Evolutionary conservation across 2,888 invertebrate genomes (phyloP).

Genomic region (Sinohyriopsis cumingii): DNA sequence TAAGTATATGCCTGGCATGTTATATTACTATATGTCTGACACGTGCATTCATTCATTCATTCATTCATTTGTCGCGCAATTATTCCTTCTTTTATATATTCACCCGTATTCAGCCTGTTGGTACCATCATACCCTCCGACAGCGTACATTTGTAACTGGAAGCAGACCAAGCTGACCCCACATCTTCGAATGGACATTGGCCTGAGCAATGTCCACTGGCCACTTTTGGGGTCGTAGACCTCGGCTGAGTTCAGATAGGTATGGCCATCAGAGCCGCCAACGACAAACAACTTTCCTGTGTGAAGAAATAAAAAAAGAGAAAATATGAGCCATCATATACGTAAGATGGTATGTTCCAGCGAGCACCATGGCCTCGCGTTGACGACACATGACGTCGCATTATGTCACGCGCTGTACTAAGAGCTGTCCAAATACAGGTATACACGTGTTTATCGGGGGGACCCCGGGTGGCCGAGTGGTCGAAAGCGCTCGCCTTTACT

Average conservation of each 20-base stretch:
- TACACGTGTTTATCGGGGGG: too few relatives aligned
- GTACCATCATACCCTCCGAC: slow-evolving; percentile 88
- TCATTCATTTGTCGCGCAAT: background rate
- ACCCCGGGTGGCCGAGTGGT: too few relatives aligned
- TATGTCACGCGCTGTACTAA: too few relatives aligned
- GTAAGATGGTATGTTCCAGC: too few relatives aligned
- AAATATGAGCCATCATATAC: too few relatives aligned
- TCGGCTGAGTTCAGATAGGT: slow-evolving; percentile 85
- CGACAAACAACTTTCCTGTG: slow-evolving; percentile 80
- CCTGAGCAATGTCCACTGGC: slow-evolving; percentile 81
- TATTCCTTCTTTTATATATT: slow-evolving; percentile 33
- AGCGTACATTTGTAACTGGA: slow-evolving; percentile 81
- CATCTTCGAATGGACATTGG: slow-evolving; percentile 84
- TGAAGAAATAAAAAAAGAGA: too few relatives aligned
- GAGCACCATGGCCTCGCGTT: too few relatives aligned
- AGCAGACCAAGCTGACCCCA: slow-evolving; percentile 83
- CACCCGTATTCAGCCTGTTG: slow-evolving; percentile 80
- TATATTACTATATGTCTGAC: too few relatives aligned
- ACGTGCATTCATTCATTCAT: background rate
- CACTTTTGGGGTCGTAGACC: slow-evolving; percentile 80
- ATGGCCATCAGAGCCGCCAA: slow-evolving; percentile 87
- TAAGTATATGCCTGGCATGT: too few relatives aligned
- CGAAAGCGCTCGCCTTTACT: too few relatives aligned
- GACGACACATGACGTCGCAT: too few relatives aligned
- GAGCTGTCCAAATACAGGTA: too few relatives aligned